A percentile compares a stretch with the other conserved stretches of the same genome.
Evolutionary conservation across 2,797 vertebrate species (phyloP).

Genomic region (Caiman crocodilus): DNA sequence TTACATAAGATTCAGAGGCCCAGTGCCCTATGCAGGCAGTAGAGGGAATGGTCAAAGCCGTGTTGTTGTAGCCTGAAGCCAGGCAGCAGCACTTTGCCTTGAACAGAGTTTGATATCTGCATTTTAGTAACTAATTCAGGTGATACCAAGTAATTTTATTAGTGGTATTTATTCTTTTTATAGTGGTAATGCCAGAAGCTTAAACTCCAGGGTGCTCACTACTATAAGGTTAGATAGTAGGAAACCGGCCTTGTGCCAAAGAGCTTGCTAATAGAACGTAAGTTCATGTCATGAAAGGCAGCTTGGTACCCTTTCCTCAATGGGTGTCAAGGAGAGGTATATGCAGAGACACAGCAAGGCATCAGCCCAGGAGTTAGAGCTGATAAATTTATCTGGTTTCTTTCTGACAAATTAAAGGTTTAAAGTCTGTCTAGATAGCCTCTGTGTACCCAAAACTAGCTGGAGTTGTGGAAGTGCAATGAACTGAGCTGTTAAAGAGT

Average conservation of each 20-base stretch:
- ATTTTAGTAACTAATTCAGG: neutral
- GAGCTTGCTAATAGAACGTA: neutral
- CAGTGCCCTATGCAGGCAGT: neutral
- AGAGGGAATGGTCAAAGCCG: neutral
- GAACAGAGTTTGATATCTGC: neutral
- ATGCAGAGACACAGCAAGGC: neutral
- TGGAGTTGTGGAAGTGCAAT: neutral
- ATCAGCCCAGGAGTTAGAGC: neutral
- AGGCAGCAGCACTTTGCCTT: neutral
- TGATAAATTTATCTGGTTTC: neutral
- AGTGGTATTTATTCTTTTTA: neutral
- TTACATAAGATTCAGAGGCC: rapidly evolving
- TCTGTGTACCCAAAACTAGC: neutral
- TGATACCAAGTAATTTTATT: neutral
- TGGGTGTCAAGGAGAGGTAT: neutral
- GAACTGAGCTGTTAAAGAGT: neutral
- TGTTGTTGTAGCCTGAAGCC: neutral
- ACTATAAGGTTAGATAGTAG: neutral
- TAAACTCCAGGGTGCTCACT: neutral
- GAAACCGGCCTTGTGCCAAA: neutral
- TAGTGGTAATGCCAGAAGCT: neutral
- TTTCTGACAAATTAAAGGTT: neutral
- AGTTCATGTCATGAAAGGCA: neutral
- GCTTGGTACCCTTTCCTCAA: neutral
- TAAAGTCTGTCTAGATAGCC: neutral